phyloP scores from a whole-genome alignment of 2,797 vertebrate species.

The Anabacerthia variegaticeps region DNA sequence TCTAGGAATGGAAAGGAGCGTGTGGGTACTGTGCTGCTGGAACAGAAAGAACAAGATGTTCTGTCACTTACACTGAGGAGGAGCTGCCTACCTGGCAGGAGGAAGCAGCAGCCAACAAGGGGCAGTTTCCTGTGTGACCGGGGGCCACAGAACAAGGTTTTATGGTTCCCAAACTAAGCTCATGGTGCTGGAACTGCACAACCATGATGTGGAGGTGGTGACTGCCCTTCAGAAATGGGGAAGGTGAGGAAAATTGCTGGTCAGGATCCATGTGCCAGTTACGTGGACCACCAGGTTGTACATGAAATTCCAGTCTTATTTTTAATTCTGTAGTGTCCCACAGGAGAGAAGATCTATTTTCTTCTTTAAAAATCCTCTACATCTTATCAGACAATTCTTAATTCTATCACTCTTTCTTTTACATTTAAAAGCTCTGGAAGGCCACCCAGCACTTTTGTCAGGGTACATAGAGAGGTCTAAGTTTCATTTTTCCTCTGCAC shows the following conservation, averaged over 20 bases:
- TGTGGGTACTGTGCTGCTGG: background rate
- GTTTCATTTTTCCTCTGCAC: background rate
- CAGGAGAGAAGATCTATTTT: background rate
- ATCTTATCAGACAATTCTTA: background rate
- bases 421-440: background rate
- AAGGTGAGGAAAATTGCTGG: background rate
- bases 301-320: background rate
- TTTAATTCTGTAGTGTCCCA: background rate
- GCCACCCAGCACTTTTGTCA: background rate
- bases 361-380: background rate
- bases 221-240: background rate
- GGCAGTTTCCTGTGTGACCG: background rate
- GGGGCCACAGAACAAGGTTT: background rate
- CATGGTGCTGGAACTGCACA: fast-evolving
- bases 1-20: conserved; percentile 15
- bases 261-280: background rate
- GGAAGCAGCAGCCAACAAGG: background rate
- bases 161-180: background rate
- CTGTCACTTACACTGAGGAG: background rate
- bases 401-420: background rate
- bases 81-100: background rate
- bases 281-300: background rate
- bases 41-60: conserved; percentile 20
- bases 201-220: background rate
- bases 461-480: background rate